phyloP scores from a whole-genome alignment of 2,888 invertebrate genomes.

The Philopedon plagiatum region DNA sequence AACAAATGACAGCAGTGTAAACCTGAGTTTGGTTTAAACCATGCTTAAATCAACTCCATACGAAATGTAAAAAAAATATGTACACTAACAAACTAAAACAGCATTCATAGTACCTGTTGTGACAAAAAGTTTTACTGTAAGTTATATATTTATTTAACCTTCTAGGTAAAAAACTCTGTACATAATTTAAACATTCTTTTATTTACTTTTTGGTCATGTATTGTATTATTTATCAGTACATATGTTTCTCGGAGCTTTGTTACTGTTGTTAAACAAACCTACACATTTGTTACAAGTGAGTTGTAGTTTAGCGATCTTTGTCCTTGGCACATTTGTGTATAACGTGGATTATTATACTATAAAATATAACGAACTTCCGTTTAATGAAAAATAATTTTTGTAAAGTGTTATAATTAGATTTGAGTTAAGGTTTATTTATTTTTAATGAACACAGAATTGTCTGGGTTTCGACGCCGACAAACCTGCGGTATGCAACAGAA shows the following conservation, averaged over 20 bases:
- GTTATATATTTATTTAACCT: not conserved
- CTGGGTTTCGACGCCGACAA: conserved; percentile 16
- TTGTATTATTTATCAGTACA: conserved; percentile 24
- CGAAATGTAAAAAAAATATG: not conserved
- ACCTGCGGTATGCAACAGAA: conserved; percentile 18
- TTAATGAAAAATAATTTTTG: conserved; percentile 12
- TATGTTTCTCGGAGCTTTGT: conserved; percentile 4
- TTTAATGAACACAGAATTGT: conserved; percentile 20
- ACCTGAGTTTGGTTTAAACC: too few species aligned
- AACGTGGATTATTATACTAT: conserved; percentile 13
- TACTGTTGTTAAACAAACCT: conserved; percentile 27
- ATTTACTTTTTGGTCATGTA: conserved; percentile 18
- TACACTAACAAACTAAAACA: not conserved
- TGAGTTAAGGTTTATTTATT: conserved; percentile 23
- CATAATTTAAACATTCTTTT: conserved; percentile 5
- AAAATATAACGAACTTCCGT: conserved; percentile 31
- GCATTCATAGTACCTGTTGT: not conserved
- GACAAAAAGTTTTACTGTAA: not conserved
- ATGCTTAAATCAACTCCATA: too few species aligned
- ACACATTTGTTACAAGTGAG: conserved; percentile 25
- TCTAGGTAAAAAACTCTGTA: too few species aligned
- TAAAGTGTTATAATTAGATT: conserved; percentile 20
- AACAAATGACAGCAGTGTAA: too few species aligned
- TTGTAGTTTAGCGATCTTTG: not conserved
- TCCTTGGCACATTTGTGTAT: conserved; percentile 39